Evolutionary conservation across 2,113 vertebrate genomes (phyloP), one percentile per base, ranked within the genome.

Genomic region (Malurus elegans): DNA sequence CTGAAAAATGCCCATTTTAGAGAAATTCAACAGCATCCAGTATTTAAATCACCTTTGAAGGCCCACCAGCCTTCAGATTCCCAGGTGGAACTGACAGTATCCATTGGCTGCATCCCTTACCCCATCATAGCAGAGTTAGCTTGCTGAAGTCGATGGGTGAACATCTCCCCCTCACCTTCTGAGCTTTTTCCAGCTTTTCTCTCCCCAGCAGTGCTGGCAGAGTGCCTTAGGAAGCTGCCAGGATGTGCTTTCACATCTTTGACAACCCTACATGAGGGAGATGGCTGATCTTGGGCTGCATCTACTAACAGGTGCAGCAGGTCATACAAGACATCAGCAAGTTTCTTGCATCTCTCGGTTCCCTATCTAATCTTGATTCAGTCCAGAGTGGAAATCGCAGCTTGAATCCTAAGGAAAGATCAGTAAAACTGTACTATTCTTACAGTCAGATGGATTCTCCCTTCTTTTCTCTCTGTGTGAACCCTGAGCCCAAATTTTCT

Each of bases 211-310:
- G 45, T 16, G 34, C 14, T 48, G 86, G 31, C 26, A 47, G 1
- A 50, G 34, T 10, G 21, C 12, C 5, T 44, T 44, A 86, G 50
- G 60, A 93, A 65, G 28, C 71, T 96, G 53, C 14, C n/a, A 57
- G 24, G 61, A 47, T 19, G 19, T 1, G 0, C 28, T 54, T 82
- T 82, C 56, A n/a, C 36, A 45, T 53, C 53, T 36, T 45, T 82
- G 67, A n/a, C 2, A 12, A 7, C 50, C 25, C 20, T 10, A 8
- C 8, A 19, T 0, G 0, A 47, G 70, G 64, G 51, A 81, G 17
- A 38, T 11, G 14, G 23, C 51, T 80, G 72, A 14, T 73, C 72
- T 51, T 28, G 34, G 20, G 73, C 45, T 84, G 47, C 40, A 47
- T 23, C 69, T 79, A 3, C 56, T 74, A 76, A 31, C 17, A 74